These are phyloP conservation scores for Potamilus streckersoni DNA, from an alignment of 1,140 invertebrate genomes.

Conservation along the genomic window DNA sequence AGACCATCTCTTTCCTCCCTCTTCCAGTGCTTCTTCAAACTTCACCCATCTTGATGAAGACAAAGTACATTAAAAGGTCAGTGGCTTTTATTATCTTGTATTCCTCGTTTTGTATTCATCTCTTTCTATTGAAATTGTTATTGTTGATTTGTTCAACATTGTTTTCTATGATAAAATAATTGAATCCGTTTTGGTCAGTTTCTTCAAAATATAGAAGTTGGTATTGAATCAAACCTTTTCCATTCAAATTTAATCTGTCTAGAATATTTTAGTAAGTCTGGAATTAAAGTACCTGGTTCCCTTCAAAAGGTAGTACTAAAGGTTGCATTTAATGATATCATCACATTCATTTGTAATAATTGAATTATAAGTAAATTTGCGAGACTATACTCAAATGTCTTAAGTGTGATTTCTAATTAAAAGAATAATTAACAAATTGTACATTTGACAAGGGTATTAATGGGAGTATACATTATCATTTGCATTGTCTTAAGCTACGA, in stretches of 20 bases:
- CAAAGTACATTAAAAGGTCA: background rate
- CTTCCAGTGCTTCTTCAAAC: conserved; percentile 68
- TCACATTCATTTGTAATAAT: background rate
- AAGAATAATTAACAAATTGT: background rate
- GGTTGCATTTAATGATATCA: background rate
- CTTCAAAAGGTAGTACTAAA: no score
- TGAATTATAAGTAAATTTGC: background rate
- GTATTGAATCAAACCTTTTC: background rate
- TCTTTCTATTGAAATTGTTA: background rate
- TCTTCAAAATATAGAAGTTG: background rate
- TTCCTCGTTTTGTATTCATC: background rate
- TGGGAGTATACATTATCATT: background rate
- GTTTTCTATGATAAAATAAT: background rate
- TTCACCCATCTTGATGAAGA: conserved; percentile 67
- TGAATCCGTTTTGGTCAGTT: background rate
- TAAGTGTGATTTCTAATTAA: background rate
- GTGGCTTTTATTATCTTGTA: background rate
- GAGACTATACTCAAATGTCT: background rate
- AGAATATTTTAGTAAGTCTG: background rate
- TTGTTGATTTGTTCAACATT: background rate
- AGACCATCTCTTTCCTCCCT: conserved; percentile 67
- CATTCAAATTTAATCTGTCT: no score
- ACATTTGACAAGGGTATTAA: background rate
- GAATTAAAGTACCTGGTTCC: no score
- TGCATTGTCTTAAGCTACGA: background rate